These are phyloP conservation scores for Glaucidium brasilianum DNA, from an alignment of 2,113 vertebrate species.

Conservation along the genomic window DNA sequence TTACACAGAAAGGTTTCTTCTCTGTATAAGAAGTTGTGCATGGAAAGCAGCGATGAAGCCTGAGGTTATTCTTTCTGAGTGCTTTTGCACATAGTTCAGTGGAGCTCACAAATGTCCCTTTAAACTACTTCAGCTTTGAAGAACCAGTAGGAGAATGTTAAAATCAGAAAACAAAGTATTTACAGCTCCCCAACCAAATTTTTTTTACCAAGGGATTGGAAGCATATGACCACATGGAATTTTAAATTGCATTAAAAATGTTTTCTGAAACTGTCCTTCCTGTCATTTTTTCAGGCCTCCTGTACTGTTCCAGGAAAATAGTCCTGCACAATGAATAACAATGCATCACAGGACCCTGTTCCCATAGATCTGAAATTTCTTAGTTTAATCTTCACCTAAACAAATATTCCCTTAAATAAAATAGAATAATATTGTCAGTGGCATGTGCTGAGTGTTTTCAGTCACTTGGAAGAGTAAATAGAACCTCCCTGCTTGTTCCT, in stretches of 20 bases:
- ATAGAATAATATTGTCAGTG: background rate
- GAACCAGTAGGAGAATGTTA: background rate
- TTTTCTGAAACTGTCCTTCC: constrained; percentile 2
- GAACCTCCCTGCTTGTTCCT: background rate
- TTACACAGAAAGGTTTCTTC: background rate
- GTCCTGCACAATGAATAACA: background rate
- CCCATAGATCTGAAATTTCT: background rate
- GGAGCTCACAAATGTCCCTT: background rate
- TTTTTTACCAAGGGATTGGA: background rate
- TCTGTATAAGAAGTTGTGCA: background rate
- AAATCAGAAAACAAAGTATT: background rate
- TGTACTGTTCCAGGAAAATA: background rate
- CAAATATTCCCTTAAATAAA: constrained; percentile 24
- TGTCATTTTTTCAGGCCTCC: background rate
- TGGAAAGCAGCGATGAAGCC: background rate
- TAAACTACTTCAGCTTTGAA: constrained; percentile 1
- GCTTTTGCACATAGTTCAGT: background rate
- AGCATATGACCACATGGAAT: background rate
- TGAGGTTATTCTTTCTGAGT: background rate
- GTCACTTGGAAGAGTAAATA: constrained; percentile 21
- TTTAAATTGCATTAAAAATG: background rate
- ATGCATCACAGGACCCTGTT: background rate
- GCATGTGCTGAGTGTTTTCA: background rate
- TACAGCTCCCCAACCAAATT: background rate
- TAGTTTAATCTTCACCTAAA: constrained; percentile 16